Base-by-base conservation (phyloP, 2,797 vertebrate genomes). In the Rhinella marina region DNA sequence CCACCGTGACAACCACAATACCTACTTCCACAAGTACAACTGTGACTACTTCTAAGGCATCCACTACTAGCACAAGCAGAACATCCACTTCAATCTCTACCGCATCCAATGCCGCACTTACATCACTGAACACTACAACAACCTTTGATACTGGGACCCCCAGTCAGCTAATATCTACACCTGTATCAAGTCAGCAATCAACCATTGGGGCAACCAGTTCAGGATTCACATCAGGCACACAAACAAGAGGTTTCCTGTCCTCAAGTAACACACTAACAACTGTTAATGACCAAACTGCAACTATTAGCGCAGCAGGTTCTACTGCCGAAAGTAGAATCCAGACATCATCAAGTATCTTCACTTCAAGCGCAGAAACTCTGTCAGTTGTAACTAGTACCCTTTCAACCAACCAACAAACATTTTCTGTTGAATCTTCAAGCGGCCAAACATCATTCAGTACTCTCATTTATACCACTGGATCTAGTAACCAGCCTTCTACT, bases 101-200 rank as follows among this genome's bases (percentile, higher is more conserved):
- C 7, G 11, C 17, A 50, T 25, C 25, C 17, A 29, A 5, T 3
- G 17, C 27, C 59, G 10, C 6, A 73, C 19, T 57, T 7, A 56
- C 54, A 56, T 27, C 81, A 57, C 25, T 54, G 3, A 32, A 29
- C 56, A 76, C 57, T 48, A 41, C 19, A 23, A 41, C 52, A 7
- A 62, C 81, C 21, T 77, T 64, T 25, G 82, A 64, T 68, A 87
- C 59, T 62, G 66, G 61, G 14, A 78, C 86, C 64, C 83, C 72
- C 29, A 83, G 2, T 23, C 81, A 54, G 7, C 17, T 29, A n/a
- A 54, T 13, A 68, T 77, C 64, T 14, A 54, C 66, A 32, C 8
- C 48, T 88, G 61, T 0, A 1, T 16, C 87, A 32, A 84, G 50
- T 25, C 64, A 27, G 4, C 73, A 64, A 50, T 62, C 81, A 73